A percentile compares a stretch with the other conserved stretches of the same genome.
Conservation (phyloP, 2,113 vertebrate species). For the Rhinoptilus africanus region DNA sequence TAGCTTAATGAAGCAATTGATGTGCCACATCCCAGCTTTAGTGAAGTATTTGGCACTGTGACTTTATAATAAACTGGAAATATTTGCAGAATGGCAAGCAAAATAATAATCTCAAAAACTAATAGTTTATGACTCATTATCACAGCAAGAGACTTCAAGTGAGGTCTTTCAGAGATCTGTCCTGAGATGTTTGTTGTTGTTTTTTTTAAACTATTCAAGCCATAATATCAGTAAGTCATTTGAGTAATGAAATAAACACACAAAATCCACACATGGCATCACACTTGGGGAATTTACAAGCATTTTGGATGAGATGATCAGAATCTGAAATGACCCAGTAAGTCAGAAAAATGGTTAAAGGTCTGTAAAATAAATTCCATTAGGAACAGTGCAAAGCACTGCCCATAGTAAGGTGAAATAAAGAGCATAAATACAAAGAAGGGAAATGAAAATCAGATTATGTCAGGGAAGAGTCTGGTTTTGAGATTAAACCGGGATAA, state of each 20-base stretch:
- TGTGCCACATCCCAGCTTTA: background rate
- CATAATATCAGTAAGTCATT: background rate
- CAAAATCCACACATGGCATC: background rate
- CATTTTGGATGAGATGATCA: background rate
- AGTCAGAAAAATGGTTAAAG: background rate
- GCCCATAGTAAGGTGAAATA: background rate
- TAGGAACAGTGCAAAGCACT: background rate
- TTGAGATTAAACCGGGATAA: background rate
- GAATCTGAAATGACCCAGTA: background rate
- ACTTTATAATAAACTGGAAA: background rate
- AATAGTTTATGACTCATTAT: background rate
- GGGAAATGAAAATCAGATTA: background rate
- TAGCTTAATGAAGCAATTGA: background rate
- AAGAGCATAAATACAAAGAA: background rate
- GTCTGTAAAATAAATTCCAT: background rate
- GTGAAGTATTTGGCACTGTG: background rate
- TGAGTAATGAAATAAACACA: background rate
- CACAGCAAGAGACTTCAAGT: background rate
- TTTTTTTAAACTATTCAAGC: background rate
- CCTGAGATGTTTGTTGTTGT: background rate
- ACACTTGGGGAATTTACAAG: background rate
- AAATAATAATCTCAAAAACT: background rate
- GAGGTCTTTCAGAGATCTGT: background rate
- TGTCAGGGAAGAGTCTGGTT: background rate
- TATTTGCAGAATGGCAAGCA: background rate